Base-by-base conservation (phyloP, 2,113 vertebrate species). In the Eulacestoma nigropectus region DNA sequence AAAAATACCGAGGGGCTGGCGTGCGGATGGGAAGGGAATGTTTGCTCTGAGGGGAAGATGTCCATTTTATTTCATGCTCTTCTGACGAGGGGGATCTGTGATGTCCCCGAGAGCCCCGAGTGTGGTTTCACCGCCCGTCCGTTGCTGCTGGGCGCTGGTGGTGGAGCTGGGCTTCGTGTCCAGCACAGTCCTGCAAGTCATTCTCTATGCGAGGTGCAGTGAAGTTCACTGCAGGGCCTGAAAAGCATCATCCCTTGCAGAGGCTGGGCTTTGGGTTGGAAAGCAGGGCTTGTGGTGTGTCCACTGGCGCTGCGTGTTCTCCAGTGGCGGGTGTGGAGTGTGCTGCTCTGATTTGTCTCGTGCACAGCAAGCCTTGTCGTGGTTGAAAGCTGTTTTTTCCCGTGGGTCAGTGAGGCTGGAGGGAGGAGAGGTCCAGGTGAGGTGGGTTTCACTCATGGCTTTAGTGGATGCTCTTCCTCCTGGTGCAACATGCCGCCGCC, bases 111-210 rank as follows among this genome's bases (percentile, higher is more conserved):
- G 3, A 39, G 80, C 84, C 41, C 21, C n/a, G 19, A 3, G 50
- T 0, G 72, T 10, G 8, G 35, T 14, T 46, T 9, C 33, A 1
- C 5, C 2, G 10, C 56, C 60, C 0, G 0, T 10, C 13, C 5
- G 0, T 15, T 1, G 0, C 74, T 16, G 44, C 55, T 0, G 4
- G 44, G 44, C 4, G 55, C 27, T 4, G 27, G 3, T 3, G 33
- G 5, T 73, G 65, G 42, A 57, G 27, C 37, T 64, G 57, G 30
- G 17, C 26, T 59, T 42, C 0, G 5, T 59, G 50, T 30, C 50
- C 46, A 2, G 60, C 14, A 11, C 27, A 15, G 50, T 32, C 29
- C 56, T 62, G 29, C 4, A 0, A 7, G 30, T 20, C 13, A 1
- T 26, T 62, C 59, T 72, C 9, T 4, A 3, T 2, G 46, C 16